phyloP scores from a whole-genome alignment of 2,888 invertebrate species.

The Mimumesa dahlbomi region DNA sequence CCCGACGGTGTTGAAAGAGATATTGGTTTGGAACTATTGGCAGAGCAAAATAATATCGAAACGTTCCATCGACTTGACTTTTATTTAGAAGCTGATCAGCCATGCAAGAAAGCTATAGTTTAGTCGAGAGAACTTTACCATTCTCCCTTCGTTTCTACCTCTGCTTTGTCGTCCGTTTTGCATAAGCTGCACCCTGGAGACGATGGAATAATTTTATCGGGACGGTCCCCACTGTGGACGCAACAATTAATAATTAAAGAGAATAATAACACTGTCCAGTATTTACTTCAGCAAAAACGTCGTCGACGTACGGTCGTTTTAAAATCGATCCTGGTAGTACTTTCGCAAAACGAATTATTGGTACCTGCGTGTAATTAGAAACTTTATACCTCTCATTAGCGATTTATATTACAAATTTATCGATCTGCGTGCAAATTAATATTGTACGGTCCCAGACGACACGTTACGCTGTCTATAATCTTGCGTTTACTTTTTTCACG shows the following conservation, averaged over 20 bases:
- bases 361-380: conserved; percentile 19
- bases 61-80: conserved; percentile 36
- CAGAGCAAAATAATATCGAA: neutral
- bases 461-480: too few species aligned
- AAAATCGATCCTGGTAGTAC: conserved; percentile 8
- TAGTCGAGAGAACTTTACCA: conserved; percentile 29
- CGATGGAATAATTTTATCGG: conserved; percentile 34
- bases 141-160: conserved; percentile 29
- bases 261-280: conserved; percentile 46
- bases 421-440: conserved; percentile 20
- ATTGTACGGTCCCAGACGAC: neutral
- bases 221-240: conserved; percentile 11
- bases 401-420: conserved; percentile 12
- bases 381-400: conserved; percentile 30
- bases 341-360: neutral
- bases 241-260: conserved; percentile 49
- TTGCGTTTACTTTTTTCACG: too few species aligned
- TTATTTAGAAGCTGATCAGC: conserved; percentile 40
- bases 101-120: conserved; percentile 52
- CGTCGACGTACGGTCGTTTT: conserved; percentile 19
- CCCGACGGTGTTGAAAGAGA: neutral
- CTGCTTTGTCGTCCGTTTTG: conserved; percentile 14
- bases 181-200: conserved; percentile 1
- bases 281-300: conserved; percentile 34
- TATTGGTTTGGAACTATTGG: neutral